These are phyloP conservation scores for Microplitis deprimator DNA, from an alignment of 2,888 invertebrate genomes.

Conservation along the genomic window DNA sequence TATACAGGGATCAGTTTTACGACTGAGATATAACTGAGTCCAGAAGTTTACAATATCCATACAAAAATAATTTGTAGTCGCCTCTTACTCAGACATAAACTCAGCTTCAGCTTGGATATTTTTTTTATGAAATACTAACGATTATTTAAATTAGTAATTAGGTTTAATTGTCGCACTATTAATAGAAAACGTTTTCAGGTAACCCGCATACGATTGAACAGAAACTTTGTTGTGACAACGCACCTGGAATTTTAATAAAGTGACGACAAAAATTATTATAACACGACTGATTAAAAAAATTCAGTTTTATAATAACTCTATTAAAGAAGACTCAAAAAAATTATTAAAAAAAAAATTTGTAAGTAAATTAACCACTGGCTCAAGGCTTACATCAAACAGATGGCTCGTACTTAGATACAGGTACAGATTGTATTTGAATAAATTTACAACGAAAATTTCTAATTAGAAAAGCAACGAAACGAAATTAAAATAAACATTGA, in stretches of 20 bases:
- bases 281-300: too few species aligned
- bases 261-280: too few species aligned
- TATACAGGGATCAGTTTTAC: constrained; percentile 72
- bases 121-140: neutral
- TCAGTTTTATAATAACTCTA: too few species aligned
- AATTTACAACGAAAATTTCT: neutral
- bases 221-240: too few species aligned
- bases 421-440: too few species aligned
- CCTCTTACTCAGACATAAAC: neutral
- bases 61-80: constrained; percentile 10
- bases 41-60: neutral
- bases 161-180: neutral
- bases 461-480: neutral
- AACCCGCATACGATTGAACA: neutral
- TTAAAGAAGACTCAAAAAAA: too few species aligned
- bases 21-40: constrained; percentile 56
- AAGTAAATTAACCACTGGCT: too few species aligned
- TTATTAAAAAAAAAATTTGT: too few species aligned
- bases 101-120: neutral
- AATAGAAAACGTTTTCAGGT: neutral
- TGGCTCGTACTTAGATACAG: too few species aligned
- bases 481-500: neutral
- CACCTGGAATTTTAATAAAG: too few species aligned
- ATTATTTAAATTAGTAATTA: neutral
- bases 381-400: too few species aligned